These are phyloP conservation scores for Nemopilema nomurai DNA, from an alignment of 30 jellyfish, hydroid and myxozoan genomes.

Conservation along the genomic window DNA sequence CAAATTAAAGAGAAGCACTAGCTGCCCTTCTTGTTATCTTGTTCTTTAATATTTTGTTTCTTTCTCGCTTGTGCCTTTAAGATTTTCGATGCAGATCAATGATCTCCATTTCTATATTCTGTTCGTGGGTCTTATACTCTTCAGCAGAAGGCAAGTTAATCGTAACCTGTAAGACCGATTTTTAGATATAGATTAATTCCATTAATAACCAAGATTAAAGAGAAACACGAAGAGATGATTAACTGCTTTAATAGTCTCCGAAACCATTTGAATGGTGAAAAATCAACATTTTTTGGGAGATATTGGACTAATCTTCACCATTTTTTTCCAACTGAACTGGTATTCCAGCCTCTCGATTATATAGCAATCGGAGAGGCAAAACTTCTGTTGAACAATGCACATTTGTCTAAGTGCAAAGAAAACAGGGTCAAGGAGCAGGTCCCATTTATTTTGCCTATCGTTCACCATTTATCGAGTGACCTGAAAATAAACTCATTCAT, in stretches of 20 bases:
- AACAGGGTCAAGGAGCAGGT: slow-evolving; percentile 2
- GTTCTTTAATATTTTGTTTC: neutral
- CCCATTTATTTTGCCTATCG: slow-evolving; percentile 19
- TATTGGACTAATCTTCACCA: slow-evolving; percentile 11
- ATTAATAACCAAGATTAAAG: neutral
- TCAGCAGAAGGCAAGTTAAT: slow-evolving; percentile 4
- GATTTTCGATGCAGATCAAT: slow-evolving; percentile 10
- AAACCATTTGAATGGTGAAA: neutral
- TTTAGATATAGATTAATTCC: neutral
- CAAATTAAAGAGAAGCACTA: slow-evolving; percentile 3
- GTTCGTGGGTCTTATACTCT: neutral
- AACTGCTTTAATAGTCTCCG: neutral
- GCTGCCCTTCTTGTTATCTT: slow-evolving; percentile 3
- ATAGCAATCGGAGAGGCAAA: slow-evolving; percentile 15
- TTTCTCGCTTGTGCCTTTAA: slow-evolving; percentile 15
- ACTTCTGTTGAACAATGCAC: slow-evolving; percentile 12
- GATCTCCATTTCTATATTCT: neutral
- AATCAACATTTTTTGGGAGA: neutral
- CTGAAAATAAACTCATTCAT: neutral
- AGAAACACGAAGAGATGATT: no score
- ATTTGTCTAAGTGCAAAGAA: slow-evolving; percentile 6
- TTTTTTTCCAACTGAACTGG: slow-evolving; percentile 3
- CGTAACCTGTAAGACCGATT: neutral
- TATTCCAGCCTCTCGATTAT: slow-evolving; percentile 17
- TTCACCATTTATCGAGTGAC: slow-evolving; percentile 3